phyloP scores from a whole-genome alignment of 1,140 invertebrate species.

The Hylaeus volcanicus region DNA sequence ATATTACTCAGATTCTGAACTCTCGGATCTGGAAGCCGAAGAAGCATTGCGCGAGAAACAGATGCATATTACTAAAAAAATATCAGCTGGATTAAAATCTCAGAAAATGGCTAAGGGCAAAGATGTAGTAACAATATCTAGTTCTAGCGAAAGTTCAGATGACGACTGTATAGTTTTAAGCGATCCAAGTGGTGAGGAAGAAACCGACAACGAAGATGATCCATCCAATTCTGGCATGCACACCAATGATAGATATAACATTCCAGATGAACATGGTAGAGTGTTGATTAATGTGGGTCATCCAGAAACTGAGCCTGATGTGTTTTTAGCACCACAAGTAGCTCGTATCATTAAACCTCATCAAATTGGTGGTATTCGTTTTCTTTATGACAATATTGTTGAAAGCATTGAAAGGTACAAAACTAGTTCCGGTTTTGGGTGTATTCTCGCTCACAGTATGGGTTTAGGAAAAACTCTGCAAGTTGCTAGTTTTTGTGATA shows the following conservation, averaged over 20 bases:
- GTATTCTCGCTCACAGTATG: slow-evolving; percentile 99
- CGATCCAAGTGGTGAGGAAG: slow-evolving; percentile 84
- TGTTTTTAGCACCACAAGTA: slow-evolving; percentile 96
- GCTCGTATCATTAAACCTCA: slow-evolving; percentile 97
- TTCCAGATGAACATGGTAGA: slow-evolving; percentile 94
- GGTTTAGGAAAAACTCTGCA: slow-evolving; percentile 99
- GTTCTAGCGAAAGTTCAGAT: slow-evolving; percentile 84
- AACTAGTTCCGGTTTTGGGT: slow-evolving; percentile 96
- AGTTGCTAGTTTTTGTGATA: slow-evolving; percentile 96
- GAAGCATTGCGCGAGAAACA: slow-evolving; percentile 74
- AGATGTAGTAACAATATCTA: slow-evolving; percentile 85
- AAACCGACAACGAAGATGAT: slow-evolving; percentile 84
- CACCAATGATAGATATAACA: slow-evolving; percentile 95
- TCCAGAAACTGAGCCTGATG: slow-evolving; percentile 94
- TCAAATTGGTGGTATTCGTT: slow-evolving; percentile 97
- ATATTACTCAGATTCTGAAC: slow-evolving; percentile 77
- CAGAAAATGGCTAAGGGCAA: slow-evolving; percentile 77
- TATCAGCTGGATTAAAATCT: slow-evolving; percentile 68
- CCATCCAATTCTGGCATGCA: slow-evolving; percentile 88
- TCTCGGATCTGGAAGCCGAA: slow-evolving; percentile 75
- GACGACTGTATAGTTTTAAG: slow-evolving; percentile 92
- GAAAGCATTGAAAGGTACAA: slow-evolving; percentile 94
- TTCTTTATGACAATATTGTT: slow-evolving; percentile 97
- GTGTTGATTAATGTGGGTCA: slow-evolving; percentile 98
- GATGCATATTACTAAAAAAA: slow-evolving; percentile 70